Base-by-base conservation (phyloP, 2,113 vertebrate species). In the Atlantisia rogersi region DNA sequence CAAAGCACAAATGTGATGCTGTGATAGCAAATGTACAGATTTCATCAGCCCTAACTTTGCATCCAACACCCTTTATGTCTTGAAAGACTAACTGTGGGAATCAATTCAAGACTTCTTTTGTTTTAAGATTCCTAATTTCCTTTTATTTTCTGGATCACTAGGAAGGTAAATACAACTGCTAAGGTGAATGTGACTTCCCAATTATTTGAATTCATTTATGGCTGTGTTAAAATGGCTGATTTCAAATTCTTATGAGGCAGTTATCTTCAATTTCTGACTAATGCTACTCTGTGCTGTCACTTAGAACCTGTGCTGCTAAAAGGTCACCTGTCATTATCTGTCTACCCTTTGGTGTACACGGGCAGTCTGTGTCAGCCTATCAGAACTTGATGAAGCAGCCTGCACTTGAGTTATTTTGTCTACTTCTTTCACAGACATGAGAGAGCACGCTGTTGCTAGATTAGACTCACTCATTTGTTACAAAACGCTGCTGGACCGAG, bases 21-120 rank as follows among this genome's bases (percentile, higher is more conserved):
- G 14, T 21, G 12, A 12, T 56, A 39, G 46, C 29, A 81, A 52
- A 53, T 46, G 11, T 22, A 59, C 0, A 5, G 48, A 22, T 44
- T 31, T 88, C 37, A 25, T 74, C 32, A 53, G 15, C 15, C 5
- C 24, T 44, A 68, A 18, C 18, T 67, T 53, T 55, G 12, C 16
- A 37, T 21, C 25, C 40, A 31, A 20, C 0, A 16, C 3, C 3
- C 2, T 19, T 35, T 48, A 8, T 7, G 13, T 31, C 20, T 29
- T 53, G 11, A 37, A 50, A 32, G 16, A 69, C 6, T 21, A 70
- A 39, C 11, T 9, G 31, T 44, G 3, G 25, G 39, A 39, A 12
- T 64, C 50, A 77, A 56, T 0, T 1, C 2, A 37, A 21, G 12
- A 24, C 16, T 52, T 69, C 1, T 40, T 91, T 69, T 84, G 7